phyloP scores from a whole-genome alignment of 2,797 vertebrate genomes.

The Mycteria americana region DNA sequence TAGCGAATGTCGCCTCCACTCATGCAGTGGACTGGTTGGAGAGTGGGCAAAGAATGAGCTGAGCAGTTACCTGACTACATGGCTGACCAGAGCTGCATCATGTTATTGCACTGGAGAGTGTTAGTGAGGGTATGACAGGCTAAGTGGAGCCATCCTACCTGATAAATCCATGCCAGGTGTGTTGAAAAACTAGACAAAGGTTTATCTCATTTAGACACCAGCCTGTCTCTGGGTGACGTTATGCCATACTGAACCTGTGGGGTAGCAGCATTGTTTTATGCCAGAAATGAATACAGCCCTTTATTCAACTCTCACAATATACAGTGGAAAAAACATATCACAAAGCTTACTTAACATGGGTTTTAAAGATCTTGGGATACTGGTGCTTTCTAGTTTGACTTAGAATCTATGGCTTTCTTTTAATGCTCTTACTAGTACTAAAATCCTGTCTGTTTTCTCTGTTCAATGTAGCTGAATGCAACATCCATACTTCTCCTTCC shows the following conservation, averaged over 20 bases:
- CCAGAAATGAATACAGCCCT: background rate
- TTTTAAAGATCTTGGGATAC: background rate
- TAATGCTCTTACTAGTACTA: background rate
- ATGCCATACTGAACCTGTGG: rapidly evolving
- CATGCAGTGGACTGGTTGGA: background rate
- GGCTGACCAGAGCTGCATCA: background rate
- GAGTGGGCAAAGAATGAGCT: background rate
- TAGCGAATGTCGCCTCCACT: background rate
- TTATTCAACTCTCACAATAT: background rate
- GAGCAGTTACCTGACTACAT: background rate
- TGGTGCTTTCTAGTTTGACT: background rate
- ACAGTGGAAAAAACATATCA: background rate
- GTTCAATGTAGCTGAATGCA: slow-evolving; percentile 88
- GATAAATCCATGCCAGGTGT: background rate
- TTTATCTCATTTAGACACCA: background rate
- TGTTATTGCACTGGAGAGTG: background rate
- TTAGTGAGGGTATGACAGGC: background rate
- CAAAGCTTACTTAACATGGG: background rate
- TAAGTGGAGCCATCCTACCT: background rate
- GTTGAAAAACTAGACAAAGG: background rate
- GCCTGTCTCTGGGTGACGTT: background rate
- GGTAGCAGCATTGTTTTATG: background rate
- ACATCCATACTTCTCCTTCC: slow-evolving; percentile 96
- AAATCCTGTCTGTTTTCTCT: slow-evolving; percentile 42
- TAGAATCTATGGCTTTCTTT: background rate